Base-by-base conservation (phyloP, 2,888 invertebrate genomes). In the Temnothorax ravouxi region DNA sequence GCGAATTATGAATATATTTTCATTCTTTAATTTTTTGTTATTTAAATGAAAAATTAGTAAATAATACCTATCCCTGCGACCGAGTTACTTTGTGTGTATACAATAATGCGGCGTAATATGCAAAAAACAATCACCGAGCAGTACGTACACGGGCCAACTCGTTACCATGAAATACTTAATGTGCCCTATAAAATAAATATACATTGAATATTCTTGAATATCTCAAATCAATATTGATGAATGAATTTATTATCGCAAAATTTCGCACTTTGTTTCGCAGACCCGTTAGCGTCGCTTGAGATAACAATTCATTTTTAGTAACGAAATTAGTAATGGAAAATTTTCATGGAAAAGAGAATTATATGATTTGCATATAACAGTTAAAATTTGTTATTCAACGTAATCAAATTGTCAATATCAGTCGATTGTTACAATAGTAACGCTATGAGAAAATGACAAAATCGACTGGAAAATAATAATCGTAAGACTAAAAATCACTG, bases 401-500 rank as follows among this genome's bases (percentile, higher is more conserved):
- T 59, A 15, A 62, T 62, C n/a, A 38, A 62, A 62, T 62, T n/a
- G 11, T 38, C n/a, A n/a, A 11, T 13, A 38, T 38, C n/a, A 61
- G 9, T 61, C 38, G n/a, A 38, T 9, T 61, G 0, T 34, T 62
- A 56, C 25, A 61, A 34, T 9, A 8, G 2, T 29, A 59, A 29
- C 29, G 8, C 13, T 59, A 34, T 18, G 38, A 62, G 61, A 11
- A 62, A 38, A n/a, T 38, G 4, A 38, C 1, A 62, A 25, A 56
- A 25, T 56, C 13, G 6, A 34, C 29, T 61, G 61, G n/a, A 62
- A 62, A 38, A n/a, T 38, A 62, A 61, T 34, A 61, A 61, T 61
- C 2, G 18, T 9, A 34, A 61, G 18, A 34, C 0, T 61, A 61
- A 34, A 61, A 61, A 61, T 62, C 11, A 62, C 2, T 3, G 21